Conservation (phyloP, 2,113 vertebrate genomes). For the Paradisaea rubra region DNA sequence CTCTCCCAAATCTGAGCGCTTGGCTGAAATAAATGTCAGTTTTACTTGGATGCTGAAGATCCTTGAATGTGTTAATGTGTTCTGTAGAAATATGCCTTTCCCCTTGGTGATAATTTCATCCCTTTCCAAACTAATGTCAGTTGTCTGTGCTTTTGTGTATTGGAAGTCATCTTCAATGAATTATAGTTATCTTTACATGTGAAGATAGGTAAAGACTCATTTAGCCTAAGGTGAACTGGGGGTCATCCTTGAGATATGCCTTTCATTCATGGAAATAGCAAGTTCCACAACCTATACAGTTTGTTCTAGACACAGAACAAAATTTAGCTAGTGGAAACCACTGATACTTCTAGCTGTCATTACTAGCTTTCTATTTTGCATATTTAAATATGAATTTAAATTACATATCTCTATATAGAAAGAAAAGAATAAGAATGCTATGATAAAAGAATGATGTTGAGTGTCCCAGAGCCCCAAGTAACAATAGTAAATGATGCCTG, state of each 20-base stretch:
- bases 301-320: not conserved
- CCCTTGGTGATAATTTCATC: not conserved
- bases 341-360: not conserved
- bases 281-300: not conserved
- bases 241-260: not conserved
- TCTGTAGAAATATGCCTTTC: not conserved
- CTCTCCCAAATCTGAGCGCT: rapidly evolving
- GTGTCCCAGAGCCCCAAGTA: rapidly evolving
- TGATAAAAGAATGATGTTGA: not conserved
- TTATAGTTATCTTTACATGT: not conserved
- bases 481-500: not conserved
- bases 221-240: not conserved
- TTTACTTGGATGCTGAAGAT: not conserved
- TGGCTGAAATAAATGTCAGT: not conserved
- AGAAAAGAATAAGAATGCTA: not conserved
- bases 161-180: not conserved
- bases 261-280: not conserved
- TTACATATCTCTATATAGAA: not conserved
- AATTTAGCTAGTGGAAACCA: not conserved
- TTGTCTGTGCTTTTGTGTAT: not conserved
- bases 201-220: not conserved
- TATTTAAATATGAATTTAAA: not conserved
- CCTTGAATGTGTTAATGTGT: not conserved
- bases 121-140: not conserved
- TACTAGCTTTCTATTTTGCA: not conserved